These are phyloP conservation scores for Oxycera nigricornis DNA, from an alignment of 2,888 invertebrate species.

Conservation along the genomic window DNA sequence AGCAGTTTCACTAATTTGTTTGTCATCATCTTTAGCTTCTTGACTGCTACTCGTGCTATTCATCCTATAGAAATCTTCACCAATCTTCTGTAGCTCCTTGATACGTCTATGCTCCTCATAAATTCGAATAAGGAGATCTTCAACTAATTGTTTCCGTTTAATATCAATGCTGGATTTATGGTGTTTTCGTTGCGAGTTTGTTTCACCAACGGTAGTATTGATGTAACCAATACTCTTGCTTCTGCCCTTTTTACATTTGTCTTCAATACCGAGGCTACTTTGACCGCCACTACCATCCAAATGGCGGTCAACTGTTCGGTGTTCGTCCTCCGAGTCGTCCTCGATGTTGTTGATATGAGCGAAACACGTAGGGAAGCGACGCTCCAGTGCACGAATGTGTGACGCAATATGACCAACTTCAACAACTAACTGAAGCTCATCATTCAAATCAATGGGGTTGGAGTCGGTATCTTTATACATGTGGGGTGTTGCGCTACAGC, in stretches of 20 bases:
- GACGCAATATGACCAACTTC: conserved; percentile 61
- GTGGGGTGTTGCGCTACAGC: no score
- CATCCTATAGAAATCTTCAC: conserved; percentile 43
- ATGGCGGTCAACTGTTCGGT: neutral
- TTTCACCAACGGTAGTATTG: neutral
- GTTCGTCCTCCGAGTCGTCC: neutral
- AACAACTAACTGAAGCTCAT: conserved; percentile 60
- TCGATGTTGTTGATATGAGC: neutral
- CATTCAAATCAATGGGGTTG: conserved; percentile 48
- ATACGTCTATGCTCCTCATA: conserved; percentile 59
- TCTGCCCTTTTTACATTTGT: neutral
- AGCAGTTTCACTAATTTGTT: conserved; percentile 9
- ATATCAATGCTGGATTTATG: conserved; percentile 4
- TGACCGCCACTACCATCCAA: conserved; percentile 14
- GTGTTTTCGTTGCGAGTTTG: neutral
- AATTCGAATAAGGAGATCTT: conserved; percentile 59
- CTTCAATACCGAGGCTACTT: conserved; percentile 19
- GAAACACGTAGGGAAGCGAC: conserved; percentile 56
- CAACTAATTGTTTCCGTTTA: conserved; percentile 53
- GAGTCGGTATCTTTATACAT: conserved; percentile 51
- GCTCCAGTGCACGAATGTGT: conserved; percentile 57
- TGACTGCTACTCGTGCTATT: conserved; percentile 6
- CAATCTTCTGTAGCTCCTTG: conserved; percentile 41
- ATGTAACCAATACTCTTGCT: neutral
- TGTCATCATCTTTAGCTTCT: conserved; percentile 6